Evolutionary conservation across 2,797 vertebrate genomes (phyloP).

Genomic region (Parauchenoglanis punctatus): DNA sequence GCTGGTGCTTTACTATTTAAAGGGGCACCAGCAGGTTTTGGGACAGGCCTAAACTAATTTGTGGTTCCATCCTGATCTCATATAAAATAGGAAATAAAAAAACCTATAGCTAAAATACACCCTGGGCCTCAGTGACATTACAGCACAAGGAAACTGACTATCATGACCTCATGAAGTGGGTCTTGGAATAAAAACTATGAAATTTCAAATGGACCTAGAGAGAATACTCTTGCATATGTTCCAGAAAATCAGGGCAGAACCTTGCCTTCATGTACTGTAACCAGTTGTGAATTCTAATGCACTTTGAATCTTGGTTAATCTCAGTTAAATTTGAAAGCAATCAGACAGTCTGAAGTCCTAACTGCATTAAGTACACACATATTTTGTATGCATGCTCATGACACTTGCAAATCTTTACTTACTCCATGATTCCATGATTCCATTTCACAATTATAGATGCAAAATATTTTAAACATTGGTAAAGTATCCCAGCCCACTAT

Average conservation of each 20-base stretch:
- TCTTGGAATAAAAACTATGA: neutral
- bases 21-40: conserved; percentile 49
- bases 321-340: neutral
- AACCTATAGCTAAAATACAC: neutral
- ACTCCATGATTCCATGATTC: too few relatives aligned
- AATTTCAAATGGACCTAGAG: neutral
- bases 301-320: neutral
- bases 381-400: neutral
- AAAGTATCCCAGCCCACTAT: neutral
- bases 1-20: conserved; percentile 57
- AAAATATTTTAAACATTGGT: too few relatives aligned
- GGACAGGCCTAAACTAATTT: conserved; percentile 40
- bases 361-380: neutral
- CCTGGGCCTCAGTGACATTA: neutral
- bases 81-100: neutral
- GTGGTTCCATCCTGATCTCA: neutral
- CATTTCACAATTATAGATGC: neutral
- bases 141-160: neutral
- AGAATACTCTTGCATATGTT: neutral
- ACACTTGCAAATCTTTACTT: neutral
- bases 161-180: neutral
- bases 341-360: neutral
- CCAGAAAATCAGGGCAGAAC: neutral
- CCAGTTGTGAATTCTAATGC: neutral
- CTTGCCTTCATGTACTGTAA: neutral